phyloP scores from a whole-genome alignment of 2,113 vertebrate genomes.

The Platichthys stellatus region DNA sequence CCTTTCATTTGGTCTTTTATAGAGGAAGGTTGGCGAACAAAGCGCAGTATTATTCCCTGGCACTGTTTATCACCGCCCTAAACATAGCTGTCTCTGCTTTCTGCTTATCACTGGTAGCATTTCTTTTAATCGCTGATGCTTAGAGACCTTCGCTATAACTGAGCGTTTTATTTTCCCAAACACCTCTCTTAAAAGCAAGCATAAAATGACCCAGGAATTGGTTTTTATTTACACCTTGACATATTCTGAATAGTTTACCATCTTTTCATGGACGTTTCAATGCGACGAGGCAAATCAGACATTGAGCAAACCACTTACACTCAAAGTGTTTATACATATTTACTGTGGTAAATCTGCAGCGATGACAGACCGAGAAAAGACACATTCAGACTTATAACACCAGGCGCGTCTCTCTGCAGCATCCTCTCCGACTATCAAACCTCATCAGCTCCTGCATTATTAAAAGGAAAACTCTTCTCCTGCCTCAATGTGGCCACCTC shows the following conservation, averaged over 20 bases:
- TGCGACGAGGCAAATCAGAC: constrained; percentile 25
- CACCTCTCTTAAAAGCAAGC: constrained; percentile 24
- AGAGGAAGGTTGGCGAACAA: constrained; percentile 44
- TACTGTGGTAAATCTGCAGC: background rate
- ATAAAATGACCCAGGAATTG: background rate
- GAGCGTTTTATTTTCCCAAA: constrained; percentile 25
- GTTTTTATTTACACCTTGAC: background rate
- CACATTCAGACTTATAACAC: constrained; percentile 12
- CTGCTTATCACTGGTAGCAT: constrained; percentile 53
- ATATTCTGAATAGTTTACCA: constrained; percentile 1
- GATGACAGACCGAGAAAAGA: constrained; percentile 1
- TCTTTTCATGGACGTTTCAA: background rate
- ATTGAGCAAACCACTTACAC: constrained; percentile 1
- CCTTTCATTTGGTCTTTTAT: constrained; percentile 62
- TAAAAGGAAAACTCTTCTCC: constrained; percentile 38
- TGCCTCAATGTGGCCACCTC: constrained; percentile 39
- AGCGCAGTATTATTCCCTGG: constrained; percentile 19
- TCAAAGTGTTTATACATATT: constrained; percentile 1
- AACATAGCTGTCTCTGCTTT: constrained; percentile 42
- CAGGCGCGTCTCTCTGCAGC: background rate
- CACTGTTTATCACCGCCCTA: constrained; percentile 53
- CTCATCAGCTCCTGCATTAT: constrained; percentile 60
- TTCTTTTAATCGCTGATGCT: constrained; percentile 60
- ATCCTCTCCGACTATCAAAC: constrained; percentile 40
- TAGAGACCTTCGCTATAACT: constrained; percentile 29